Base-by-base conservation (phyloP, 2,797 vertebrate species). In the Podarcis siculus region DNA sequence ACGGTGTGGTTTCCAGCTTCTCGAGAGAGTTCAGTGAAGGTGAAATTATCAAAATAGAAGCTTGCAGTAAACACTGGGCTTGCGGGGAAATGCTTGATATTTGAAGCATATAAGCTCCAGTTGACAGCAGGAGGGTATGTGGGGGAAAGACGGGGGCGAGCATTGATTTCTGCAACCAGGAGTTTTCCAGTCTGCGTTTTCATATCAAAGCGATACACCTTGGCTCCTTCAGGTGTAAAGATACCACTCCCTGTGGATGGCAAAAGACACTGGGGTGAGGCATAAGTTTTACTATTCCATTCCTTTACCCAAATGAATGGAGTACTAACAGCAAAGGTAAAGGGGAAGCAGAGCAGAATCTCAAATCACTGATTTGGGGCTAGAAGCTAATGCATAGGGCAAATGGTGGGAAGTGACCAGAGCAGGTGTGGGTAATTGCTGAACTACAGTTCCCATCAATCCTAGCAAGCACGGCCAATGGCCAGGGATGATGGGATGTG, bases 191-290 rank as follows among this genome's bases (percentile, higher is more conserved):
- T 93, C 64, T 95, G 91, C 2, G 91, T 97, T 80, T 96, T 55
- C 95, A 94, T 96, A 86, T 97, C 95, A 27, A 96, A 97, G 89
- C 92, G 87, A 79, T 96, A 96, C 0, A 90, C 32, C 72, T 75
- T 92, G 82, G 96, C 86, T 6, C 91, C 90, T 0, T 95, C 91
- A 0, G 92, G 95, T n/a, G 95, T 69, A 0, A 96, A 97, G 91
- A 97, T 96, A 66, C 96, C 96, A 1, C 97, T 97, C 9, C 96
- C 97, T 97, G 45, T 8, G 1, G 23, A 82, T 25, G 25, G 92
- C 15, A 10, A 32, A 9, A 89, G 32, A 90, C 66, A 35, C 12
- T 64, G 21, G 45, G n/a, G 69, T 42, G 42, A 61, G 45, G 58
- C 42, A 32, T 21, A 9, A 1, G 13, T 49, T 77, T 76, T 55